These are phyloP conservation scores for Macrosiphum euphorbiae DNA, from an alignment of 2,888 invertebrate genomes.

Conservation along the genomic window DNA sequence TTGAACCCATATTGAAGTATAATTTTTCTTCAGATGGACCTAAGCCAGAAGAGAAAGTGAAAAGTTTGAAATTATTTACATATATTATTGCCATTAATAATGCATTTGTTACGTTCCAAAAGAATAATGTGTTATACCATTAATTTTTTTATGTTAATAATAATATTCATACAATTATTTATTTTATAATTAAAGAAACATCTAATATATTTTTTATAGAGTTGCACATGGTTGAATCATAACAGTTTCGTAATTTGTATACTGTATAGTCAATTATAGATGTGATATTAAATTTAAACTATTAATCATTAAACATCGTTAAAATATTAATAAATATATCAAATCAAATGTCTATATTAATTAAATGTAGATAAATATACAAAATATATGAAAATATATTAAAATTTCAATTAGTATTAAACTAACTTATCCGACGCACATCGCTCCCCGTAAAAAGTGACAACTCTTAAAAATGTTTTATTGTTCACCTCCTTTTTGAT, in stretches of 20 bases:
- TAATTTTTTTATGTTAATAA: neutral
- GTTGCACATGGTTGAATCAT: neutral
- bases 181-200: neutral
- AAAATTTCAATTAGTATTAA: no score
- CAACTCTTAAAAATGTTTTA: no score
- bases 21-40: constrained; percentile 38
- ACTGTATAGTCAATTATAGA: neutral
- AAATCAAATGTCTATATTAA: neutral
- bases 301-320: neutral
- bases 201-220: neutral
- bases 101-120: neutral
- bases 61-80: neutral
- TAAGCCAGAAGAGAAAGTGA: neutral
- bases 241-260: neutral
- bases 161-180: neutral
- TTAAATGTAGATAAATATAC: neutral
- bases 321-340: neutral
- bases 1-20: constrained; percentile 66
- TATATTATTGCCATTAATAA: neutral
- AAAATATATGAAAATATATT: neutral
- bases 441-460: no score
- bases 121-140: neutral
- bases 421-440: no score
- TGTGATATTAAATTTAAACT: neutral
- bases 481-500: no score